Percentiles rank a stretch among this genome's conserved stretches.
phyloP scores from a whole-genome alignment of 2,113 vertebrate genomes.

The Peucedramus taeniatus region DNA sequence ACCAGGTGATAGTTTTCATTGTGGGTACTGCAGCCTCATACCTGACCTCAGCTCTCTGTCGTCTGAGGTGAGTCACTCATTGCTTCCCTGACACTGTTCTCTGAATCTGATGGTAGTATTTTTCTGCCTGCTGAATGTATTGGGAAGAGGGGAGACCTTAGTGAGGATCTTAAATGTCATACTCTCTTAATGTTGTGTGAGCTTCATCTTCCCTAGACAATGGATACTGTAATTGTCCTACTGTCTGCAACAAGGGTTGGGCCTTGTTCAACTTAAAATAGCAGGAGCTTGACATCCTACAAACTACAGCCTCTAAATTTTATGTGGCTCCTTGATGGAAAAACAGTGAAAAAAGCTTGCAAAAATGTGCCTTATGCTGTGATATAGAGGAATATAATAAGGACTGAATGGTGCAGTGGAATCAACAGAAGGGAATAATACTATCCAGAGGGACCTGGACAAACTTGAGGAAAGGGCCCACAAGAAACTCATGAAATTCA shows the following conservation, averaged over 20 bases:
- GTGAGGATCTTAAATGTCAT: not conserved
- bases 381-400: not conserved
- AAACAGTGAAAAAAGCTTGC: not conserved
- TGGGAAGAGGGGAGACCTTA: not conserved
- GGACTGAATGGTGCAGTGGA: not conserved
- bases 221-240: not conserved
- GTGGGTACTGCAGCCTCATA: not conserved
- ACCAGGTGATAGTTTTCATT: not conserved
- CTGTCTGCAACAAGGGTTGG: not conserved
- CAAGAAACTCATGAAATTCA: not conserved
- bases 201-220: not conserved
- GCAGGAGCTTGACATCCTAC: not conserved
- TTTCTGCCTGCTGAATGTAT: not conserved
- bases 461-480: not conserved
- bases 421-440: not conserved
- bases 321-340: not conserved
- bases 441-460: not conserved
- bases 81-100: not conserved
- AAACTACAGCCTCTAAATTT: not conserved
- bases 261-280: not conserved
- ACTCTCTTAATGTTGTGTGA: not conserved
- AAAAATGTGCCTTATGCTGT: not conserved
- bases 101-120: not conserved
- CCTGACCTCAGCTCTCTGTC: not conserved
- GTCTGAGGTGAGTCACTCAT: not conserved